phyloP scores from a whole-genome alignment of 2,797 vertebrate genomes.

The Sebastolobus altivelis region DNA sequence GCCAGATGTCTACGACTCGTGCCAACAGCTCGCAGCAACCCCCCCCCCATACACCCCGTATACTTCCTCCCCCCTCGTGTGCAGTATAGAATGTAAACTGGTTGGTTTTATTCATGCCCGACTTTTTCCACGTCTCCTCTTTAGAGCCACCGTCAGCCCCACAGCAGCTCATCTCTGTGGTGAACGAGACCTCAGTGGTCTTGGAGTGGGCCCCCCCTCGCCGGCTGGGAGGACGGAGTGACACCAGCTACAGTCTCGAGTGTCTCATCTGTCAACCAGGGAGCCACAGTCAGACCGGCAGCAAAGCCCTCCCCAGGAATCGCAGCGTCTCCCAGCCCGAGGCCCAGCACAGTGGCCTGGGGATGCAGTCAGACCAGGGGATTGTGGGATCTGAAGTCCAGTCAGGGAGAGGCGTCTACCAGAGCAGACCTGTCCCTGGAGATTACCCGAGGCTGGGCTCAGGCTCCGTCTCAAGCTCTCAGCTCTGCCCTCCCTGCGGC shows the following conservation, averaged over 20 bases:
- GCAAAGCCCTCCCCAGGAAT: constrained; percentile 58
- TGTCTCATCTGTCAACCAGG: constrained; percentile 87
- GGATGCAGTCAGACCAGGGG: constrained; percentile 80
- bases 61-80: constrained; percentile 22
- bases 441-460: constrained; percentile 47
- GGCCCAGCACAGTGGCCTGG: constrained; percentile 51
- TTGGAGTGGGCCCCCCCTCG: constrained; percentile 95
- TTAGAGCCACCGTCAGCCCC: constrained; percentile 95
- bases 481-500: constrained; percentile 91
- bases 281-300: constrained; percentile 39
- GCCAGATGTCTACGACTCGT: constrained; percentile 71
- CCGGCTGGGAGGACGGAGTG: constrained; percentile 87
- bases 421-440: constrained; percentile 43
- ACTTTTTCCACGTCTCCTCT: constrained; percentile 12
- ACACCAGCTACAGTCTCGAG: constrained; percentile 91
- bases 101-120: constrained; percentile 13
- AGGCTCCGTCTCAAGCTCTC: constrained; percentile 82
- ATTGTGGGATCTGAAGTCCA: constrained; percentile 71
- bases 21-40: constrained; percentile 28
- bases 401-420: constrained; percentile 64
- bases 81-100: constrained; percentile 22
- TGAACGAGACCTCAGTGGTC: constrained; percentile 97
- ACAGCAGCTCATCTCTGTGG: constrained; percentile 96
- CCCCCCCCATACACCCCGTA: neutral
- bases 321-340: constrained; percentile 58